These are phyloP conservation scores for Numenius phaeopus DNA, from an alignment of 2,797 vertebrate species.

Conservation along the genomic window DNA sequence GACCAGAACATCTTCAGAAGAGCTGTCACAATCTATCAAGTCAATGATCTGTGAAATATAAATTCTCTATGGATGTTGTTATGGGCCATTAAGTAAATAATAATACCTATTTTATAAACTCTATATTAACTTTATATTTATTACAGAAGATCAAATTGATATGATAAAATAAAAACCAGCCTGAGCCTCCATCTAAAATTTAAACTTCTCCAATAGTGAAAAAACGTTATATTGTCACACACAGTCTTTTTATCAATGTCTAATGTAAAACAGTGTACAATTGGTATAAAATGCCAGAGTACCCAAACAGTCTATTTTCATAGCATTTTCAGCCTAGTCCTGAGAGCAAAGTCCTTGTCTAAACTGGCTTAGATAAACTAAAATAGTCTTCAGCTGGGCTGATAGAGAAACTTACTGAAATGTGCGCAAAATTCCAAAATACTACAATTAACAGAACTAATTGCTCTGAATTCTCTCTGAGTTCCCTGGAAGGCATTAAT, in stretches of 20 bases:
- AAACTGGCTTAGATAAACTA: background rate
- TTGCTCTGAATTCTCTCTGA: slow-evolving; percentile 18
- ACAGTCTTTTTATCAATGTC: background rate
- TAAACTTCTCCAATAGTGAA: background rate
- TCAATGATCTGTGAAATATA: slow-evolving; percentile 72
- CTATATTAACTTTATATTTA: slow-evolving; percentile 60
- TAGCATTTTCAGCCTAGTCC: background rate
- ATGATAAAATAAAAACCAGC: slow-evolving; percentile 24
- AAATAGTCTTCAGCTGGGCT: background rate
- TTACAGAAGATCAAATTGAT: slow-evolving; percentile 41
- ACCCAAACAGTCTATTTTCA: background rate
- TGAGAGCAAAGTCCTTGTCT: background rate
- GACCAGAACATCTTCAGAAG: slow-evolving; percentile 74
- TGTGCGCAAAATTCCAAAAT: background rate
- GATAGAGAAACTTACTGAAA: slow-evolving; percentile 1
- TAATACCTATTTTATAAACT: slow-evolving; percentile 75
- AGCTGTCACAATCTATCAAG: slow-evolving; percentile 75
- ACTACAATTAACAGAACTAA: slow-evolving; percentile 37
- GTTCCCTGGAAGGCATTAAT: slow-evolving; percentile 23
- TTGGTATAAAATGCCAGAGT: background rate
- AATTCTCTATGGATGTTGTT: slow-evolving; percentile 67
- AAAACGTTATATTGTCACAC: background rate
- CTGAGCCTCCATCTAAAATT: background rate
- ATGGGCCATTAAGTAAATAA: slow-evolving; percentile 76
- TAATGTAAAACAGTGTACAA: background rate